phyloP scores from a whole-genome alignment of 2,888 invertebrate species.

The Orchesellides sinensis region DNA sequence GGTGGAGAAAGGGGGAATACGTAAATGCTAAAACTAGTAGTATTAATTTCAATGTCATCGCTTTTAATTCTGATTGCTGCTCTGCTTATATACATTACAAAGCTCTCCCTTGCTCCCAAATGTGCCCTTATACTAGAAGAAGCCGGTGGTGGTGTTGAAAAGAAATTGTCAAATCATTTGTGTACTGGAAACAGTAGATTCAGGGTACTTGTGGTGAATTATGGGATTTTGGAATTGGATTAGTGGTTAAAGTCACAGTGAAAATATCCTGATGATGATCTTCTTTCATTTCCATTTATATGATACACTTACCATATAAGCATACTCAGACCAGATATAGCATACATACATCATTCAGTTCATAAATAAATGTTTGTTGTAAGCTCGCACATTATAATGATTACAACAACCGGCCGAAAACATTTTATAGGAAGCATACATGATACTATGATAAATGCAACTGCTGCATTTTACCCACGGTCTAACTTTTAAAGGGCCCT shows the following conservation, averaged over 20 bases:
- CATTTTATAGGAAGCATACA: not conserved
- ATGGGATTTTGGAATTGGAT: conserved; percentile 32
- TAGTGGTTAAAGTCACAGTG: conserved; percentile 35
- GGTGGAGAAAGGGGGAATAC: no score
- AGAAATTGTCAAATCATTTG: conserved; percentile 8
- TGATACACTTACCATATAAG: not conserved
- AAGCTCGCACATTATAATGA: not conserved
- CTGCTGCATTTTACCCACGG: not conserved
- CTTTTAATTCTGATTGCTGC: no score
- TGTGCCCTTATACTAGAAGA: no score
- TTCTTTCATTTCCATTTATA: not conserved
- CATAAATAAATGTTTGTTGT: conserved; percentile 4
- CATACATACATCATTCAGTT: not conserved
- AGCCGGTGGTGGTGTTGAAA: not conserved
- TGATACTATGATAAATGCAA: conserved; percentile 6
- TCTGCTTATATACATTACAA: no score
- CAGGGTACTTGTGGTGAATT: conserved; percentile 38
- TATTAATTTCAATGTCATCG: no score
- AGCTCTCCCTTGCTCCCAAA: no score
- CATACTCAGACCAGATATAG: not conserved
- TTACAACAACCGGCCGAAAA: not conserved
- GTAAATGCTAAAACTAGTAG: no score
- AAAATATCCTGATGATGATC: conserved; percentile 27
- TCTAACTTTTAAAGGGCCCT: conserved; percentile 38
- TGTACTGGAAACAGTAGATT: conserved; percentile 12